Base-by-base conservation (phyloP, 1,140 invertebrate species). In the Pseudomyrmex dendroicus region DNA sequence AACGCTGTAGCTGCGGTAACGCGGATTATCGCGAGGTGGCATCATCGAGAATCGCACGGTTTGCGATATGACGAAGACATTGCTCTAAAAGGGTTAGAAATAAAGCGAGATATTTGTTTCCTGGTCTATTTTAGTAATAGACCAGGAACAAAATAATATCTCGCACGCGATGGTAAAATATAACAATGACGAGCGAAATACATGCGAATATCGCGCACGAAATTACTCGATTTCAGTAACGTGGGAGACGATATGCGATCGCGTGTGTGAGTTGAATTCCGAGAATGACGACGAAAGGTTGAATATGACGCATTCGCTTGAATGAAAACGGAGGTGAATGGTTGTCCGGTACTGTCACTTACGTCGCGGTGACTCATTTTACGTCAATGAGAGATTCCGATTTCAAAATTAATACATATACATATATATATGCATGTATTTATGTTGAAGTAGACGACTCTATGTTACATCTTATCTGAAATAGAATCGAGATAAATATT, bases 291-390 rank as follows among this genome's bases (percentile, higher is more conserved):
- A 63, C 52, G 22, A 88, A 84, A 89, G 74, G 83, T 87, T 80
- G 76, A 1, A 66, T 25, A 68, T 90, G 85, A 90, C 86, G 83
- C 89, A 88, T 63, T 87, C 73, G 70, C 46, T 78, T 86, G 83
- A 90, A 89, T 89, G 87, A 84, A 84, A 88, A 89, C 88, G 62
- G 64, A 88, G 13, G 70, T 59, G 84, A 82, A 84, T 73, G 84
- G 54, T 62, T 62, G 76, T 70, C 61, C 83, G 35, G 46, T 48
- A 66, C 35, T 87, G 82, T 89, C 77, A 82, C 22, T 83, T 66
- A 82, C 70, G 57, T 59, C 50, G 10, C 12, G 80, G 63, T 86
- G 90, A 90, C 64, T 89, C 89, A 90, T 73, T 86, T 85, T 64
- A 73, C 73, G 80, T 88, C 86, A 84, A 90, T 82, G 80, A 76